phyloP scores from a whole-genome alignment of 2,888 invertebrate genomes.

The Tetragonisca angustula region DNA sequence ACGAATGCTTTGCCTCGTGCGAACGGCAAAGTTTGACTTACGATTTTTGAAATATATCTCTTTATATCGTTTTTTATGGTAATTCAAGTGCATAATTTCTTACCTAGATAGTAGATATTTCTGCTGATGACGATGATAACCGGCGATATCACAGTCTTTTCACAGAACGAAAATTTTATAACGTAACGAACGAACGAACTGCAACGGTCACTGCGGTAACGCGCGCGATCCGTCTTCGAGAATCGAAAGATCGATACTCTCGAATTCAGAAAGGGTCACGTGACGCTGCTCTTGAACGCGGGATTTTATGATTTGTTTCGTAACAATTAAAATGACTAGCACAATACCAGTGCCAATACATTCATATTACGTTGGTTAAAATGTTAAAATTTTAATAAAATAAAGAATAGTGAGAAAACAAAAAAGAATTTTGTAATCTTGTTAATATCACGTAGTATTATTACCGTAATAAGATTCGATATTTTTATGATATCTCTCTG shows the following conservation, averaged over 20 bases:
- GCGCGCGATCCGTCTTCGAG: neutral
- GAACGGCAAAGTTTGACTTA: neutral
- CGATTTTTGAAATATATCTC: neutral
- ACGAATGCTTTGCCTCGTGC: neutral
- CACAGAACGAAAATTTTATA: neutral
- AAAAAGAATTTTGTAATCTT: neutral
- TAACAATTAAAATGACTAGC: neutral
- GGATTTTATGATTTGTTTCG: neutral
- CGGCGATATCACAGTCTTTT: neutral
- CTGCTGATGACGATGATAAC: neutral
- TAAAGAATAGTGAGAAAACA: neutral
- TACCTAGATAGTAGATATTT: neutral
- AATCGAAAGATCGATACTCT: neutral
- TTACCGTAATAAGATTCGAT: neutral
- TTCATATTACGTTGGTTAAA: neutral
- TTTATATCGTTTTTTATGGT: neutral
- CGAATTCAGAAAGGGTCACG: neutral
- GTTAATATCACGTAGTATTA: neutral
- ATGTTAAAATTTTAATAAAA: too few species aligned
- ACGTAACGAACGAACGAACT: neutral
- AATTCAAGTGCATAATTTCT: neutral
- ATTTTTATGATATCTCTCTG: neutral
- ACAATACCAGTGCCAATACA: slow-evolving; percentile 3
- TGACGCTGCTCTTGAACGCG: neutral
- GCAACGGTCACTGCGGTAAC: neutral